These are phyloP conservation scores for Notolabrus celidotus DNA, from an alignment of 2,797 vertebrate species.

Conservation along the genomic window DNA sequence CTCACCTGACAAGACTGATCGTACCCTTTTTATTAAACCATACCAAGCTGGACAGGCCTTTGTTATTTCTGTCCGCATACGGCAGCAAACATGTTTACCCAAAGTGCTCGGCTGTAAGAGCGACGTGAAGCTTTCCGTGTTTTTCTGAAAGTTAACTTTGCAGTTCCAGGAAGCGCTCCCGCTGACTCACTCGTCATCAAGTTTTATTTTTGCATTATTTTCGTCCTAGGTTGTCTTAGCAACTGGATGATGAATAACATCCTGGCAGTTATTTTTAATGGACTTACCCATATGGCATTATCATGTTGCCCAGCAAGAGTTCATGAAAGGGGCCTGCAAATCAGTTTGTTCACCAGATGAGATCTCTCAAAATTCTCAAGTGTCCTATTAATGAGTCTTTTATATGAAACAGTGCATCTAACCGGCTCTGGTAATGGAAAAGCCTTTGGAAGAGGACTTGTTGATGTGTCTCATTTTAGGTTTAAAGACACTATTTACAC, in stretches of 20 bases:
- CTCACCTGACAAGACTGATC: not conserved
- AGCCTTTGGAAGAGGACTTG: not conserved
- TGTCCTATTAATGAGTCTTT: conserved; percentile 59
- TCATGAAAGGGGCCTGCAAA: conserved; percentile 50
- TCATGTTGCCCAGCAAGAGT: conserved; percentile 63
- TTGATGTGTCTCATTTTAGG: conserved; percentile 15
- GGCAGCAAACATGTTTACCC: conserved; percentile 12
- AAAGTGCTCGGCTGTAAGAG: not conserved
- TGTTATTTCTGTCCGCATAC: not conserved
- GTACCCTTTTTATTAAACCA: not conserved
- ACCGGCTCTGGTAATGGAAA: conserved; percentile 44
- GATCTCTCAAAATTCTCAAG: conserved; percentile 58
- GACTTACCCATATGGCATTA: conserved; percentile 62
- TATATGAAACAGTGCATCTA: conserved; percentile 32
- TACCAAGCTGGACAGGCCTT: not conserved
- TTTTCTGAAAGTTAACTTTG: conserved; percentile 53
- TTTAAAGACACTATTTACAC: conserved; percentile 19
- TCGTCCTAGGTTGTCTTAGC: conserved; percentile 67
- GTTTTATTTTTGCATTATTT: conserved; percentile 74
- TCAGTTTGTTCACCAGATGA: conserved; percentile 54
- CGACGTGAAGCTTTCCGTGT: conserved; percentile 5
- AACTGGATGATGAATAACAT: conserved; percentile 74
- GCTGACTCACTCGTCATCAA: conserved; percentile 70
- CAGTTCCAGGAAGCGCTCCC: conserved; percentile 68
- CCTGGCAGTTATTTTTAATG: conserved; percentile 72